Evolutionary conservation across 2,888 invertebrate genomes (phyloP), one percentile per base, ranked within the genome.

Genomic region (Sepiola atlantica): DNA sequence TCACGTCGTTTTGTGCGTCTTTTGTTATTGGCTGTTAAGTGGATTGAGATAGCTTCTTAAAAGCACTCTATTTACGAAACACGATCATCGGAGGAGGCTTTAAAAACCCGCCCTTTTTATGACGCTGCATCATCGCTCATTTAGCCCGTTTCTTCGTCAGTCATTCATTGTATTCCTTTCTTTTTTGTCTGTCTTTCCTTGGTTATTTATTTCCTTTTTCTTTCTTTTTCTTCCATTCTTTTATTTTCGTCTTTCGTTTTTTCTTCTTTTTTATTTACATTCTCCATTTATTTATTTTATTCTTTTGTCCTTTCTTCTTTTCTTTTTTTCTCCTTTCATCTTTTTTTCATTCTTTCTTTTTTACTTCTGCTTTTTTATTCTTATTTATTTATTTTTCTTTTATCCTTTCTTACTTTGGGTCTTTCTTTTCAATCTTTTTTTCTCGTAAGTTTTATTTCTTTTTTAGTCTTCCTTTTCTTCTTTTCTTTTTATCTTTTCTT

Each of bases 291-390:
- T n/a, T n/a, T n/a, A n/a, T n/a, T n/a, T 28, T 1, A 0, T 12
- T 1, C 14, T 28, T 1, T 14, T 4, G 6, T n/a, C 1, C 16
- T n/a, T 77, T 14, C 3, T 14, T n/a, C 4, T 77, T 3, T 3
- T 1, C 18, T 12, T 0, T 0, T 8, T 0, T 61, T n/a, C 0
- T 0, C 0, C 12, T 3, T 6, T 6, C 28, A 10, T n/a, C 28
- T 6, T 4, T 4, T 0, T 0, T 10, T 8, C n/a, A 10, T 0
- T 61, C 10, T 8, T 4, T n/a, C 10, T 28, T 61, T n/a, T 14
- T 8, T 61, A 10, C 10, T n/a, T 61, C 28, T 1, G 0, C 28
- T 28, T 6, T 8, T 61, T n/a, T 1, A n/a, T n/a, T n/a, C n/a
- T n/a, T n/a, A n/a, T n/a, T n/a, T n/a, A n/a, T n/a, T n/a, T n/a